A percentile compares a stretch with the other conserved stretches of the same genome.
These are phyloP conservation scores for Ephestia elutella DNA, from an alignment of 1,140 invertebrate species.

Conservation along the genomic window DNA sequence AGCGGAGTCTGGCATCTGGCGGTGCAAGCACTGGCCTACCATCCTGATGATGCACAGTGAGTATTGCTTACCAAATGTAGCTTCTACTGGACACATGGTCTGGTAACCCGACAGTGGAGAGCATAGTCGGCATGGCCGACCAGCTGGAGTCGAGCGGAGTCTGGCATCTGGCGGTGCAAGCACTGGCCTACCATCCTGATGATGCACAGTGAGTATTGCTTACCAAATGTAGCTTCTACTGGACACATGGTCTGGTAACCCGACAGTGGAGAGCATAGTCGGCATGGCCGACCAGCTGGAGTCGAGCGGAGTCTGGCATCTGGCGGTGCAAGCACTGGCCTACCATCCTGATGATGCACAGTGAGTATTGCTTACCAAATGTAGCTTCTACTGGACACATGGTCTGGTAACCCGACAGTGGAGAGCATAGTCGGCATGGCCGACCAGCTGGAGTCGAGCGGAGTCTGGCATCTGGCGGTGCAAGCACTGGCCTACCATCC, in stretches of 20 bases:
- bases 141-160: slow-evolving; percentile 88
- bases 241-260: no score
- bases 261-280: slow-evolving; percentile 76
- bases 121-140: slow-evolving; percentile 84
- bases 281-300: slow-evolving; percentile 91
- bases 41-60: slow-evolving; percentile 76
- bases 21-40: slow-evolving; percentile 88
- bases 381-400: no score
- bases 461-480: slow-evolving; percentile 92
- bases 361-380: slow-evolving; percentile 40
- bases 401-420: no score
- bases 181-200: slow-evolving; percentile 86
- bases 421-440: slow-evolving; percentile 84
- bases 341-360: slow-evolving; percentile 81
- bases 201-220: slow-evolving; percentile 48
- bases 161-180: slow-evolving; percentile 94
- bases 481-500: slow-evolving; percentile 89
- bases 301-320: slow-evolving; percentile 87
- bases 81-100: no score
- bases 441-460: slow-evolving; percentile 86
- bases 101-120: slow-evolving; percentile 71
- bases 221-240: no score
- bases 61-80: no score
- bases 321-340: slow-evolving; percentile 89
- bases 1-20: slow-evolving; percentile 91